Evolutionary conservation across 2,888 invertebrate genomes (phyloP).

Genomic region (Lordiphosa andalusiaca): DNA sequence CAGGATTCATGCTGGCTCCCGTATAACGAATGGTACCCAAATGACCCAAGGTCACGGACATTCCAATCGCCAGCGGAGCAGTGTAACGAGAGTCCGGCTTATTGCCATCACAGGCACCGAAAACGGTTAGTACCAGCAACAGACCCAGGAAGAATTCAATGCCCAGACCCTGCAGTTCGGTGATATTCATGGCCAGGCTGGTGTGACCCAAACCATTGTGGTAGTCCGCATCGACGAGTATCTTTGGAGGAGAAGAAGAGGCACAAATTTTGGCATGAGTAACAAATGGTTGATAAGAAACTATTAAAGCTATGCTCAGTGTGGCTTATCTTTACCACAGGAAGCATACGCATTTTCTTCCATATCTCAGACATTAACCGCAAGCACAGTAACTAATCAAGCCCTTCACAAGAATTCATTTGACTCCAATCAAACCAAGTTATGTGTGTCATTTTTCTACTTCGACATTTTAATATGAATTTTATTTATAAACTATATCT

Average conservation of each 20-base stretch:
- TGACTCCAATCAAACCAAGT: no score
- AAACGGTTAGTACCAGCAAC: slow-evolving; percentile 93
- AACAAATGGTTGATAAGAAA: neutral
- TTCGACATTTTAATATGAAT: no score
- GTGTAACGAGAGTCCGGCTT: slow-evolving; percentile 87
- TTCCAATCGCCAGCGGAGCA: slow-evolving; percentile 92
- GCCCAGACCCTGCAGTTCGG: slow-evolving; percentile 90
- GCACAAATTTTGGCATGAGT: neutral
- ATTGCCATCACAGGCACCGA: slow-evolving; percentile 84
- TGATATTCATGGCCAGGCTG: slow-evolving; percentile 83
- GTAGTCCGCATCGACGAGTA: slow-evolving; percentile 85
- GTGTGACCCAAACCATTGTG: slow-evolving; percentile 87
- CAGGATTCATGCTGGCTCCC: slow-evolving; percentile 96
- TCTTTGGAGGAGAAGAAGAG: slow-evolving; percentile 78
- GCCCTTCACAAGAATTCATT: no score
- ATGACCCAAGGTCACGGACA: slow-evolving; percentile 92
- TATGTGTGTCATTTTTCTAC: no score
- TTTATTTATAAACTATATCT: no score
- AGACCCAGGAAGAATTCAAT: slow-evolving; percentile 95
- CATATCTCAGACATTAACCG: no score
- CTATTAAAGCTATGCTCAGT: no score
- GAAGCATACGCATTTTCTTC: no score
- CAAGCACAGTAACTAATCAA: no score
- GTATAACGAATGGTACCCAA: slow-evolving; percentile 91
- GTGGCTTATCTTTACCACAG: no score